phyloP scores from a whole-genome alignment of 2,888 invertebrate genomes.

The Fissipunctia ypsillon region DNA sequence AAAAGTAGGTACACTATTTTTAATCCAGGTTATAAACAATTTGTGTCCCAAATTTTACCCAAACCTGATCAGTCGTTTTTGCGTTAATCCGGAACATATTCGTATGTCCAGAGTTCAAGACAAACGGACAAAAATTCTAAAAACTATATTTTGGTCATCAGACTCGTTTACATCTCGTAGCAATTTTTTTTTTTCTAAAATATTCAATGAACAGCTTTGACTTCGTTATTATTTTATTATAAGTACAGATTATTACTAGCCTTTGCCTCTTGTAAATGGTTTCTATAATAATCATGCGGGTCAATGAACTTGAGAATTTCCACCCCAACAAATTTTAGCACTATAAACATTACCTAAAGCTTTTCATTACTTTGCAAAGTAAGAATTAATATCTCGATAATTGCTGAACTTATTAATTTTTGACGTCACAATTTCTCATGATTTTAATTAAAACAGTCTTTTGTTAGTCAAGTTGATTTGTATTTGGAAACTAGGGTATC shows the following conservation, averaged over 20 bases:
- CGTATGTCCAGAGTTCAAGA: too few species aligned
- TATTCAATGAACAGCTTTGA: too few species aligned
- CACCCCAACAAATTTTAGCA: constrained; percentile 32
- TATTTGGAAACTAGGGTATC: neutral
- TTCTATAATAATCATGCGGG: constrained; percentile 25
- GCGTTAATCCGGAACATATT: too few species aligned
- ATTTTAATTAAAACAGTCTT: constrained; percentile 32
- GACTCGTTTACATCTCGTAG: too few species aligned
- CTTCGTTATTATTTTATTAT: too few species aligned
- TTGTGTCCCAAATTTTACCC: too few species aligned
- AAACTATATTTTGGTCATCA: too few species aligned
- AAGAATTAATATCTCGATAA: constrained; percentile 39
- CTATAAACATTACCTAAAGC: constrained; percentile 32
- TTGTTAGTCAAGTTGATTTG: constrained; percentile 3
- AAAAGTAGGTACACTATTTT: too few species aligned
- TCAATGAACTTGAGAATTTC: constrained; percentile 44
- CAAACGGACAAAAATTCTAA: too few species aligned
- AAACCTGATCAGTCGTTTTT: too few species aligned
- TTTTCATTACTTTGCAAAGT: constrained; percentile 42
- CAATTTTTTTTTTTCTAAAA: too few species aligned
- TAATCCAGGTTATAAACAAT: too few species aligned
- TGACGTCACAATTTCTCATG: constrained; percentile 8
- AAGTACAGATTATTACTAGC: constrained; percentile 13
- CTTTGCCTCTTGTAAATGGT: constrained; percentile 11
- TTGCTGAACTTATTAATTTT: constrained; percentile 11